Evolutionary conservation across 2,797 vertebrate genomes (phyloP).

Genomic region (Takifugu rubripes): DNA sequence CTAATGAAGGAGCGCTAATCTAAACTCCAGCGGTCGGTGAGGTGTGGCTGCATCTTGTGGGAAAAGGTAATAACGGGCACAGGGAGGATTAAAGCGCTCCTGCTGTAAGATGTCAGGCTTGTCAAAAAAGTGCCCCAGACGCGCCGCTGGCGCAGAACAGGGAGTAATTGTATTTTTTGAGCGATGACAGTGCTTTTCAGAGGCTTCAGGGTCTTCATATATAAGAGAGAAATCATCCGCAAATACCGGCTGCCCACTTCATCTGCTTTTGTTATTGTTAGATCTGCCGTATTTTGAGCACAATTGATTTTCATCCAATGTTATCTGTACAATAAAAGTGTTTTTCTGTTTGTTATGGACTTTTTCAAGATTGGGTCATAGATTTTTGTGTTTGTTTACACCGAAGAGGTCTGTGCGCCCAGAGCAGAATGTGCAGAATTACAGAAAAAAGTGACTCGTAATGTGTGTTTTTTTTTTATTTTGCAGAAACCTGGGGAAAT

Average conservation of each 20-base stretch:
- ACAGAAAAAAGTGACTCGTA: too few relatives aligned
- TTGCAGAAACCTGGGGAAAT: constrained; percentile 95
- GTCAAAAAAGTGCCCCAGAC: constrained; percentile 20
- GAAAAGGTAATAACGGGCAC: constrained; percentile 29
- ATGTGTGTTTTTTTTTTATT: constrained; percentile 54
- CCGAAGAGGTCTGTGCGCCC: neutral
- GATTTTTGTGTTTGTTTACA: constrained; percentile 13
- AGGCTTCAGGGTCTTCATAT: neutral
- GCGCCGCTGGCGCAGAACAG: constrained; percentile 3
- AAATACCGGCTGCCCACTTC: constrained; percentile 1
- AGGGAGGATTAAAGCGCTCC: constrained; percentile 27
- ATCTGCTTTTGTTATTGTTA: constrained; percentile 7
- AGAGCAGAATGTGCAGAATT: constrained; percentile 4
- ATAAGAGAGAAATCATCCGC: constrained; percentile 11
- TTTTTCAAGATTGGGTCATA: constrained; percentile 5
- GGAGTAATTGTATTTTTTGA: constrained; percentile 8
- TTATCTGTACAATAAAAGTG: neutral
- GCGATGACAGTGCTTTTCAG: constrained; percentile 10
- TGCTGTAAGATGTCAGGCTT: constrained; percentile 21
- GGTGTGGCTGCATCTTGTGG: constrained; percentile 6
- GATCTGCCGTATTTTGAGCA: constrained; percentile 1
- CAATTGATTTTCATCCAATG: constrained; percentile 6
- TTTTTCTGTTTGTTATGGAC: neutral
- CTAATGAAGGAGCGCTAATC: constrained; percentile 16
- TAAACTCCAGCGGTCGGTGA: neutral